Evolutionary conservation across 1,140 invertebrate genomes (phyloP).

Genomic region (Trachelipus rathkii): DNA sequence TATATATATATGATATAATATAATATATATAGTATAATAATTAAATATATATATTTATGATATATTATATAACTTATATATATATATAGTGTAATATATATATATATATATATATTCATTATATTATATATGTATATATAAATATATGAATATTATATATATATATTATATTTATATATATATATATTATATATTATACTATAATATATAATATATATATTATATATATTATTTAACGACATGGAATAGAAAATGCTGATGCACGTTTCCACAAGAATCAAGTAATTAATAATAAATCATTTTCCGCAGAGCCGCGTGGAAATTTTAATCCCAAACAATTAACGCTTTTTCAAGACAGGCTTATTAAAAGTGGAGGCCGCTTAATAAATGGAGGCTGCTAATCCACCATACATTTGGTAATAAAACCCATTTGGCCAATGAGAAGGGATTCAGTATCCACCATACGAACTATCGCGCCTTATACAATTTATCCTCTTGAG

Average conservation of each 20-base stretch:
- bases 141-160: too few species aligned
- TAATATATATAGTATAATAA: not conserved
- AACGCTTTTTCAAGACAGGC: not conserved
- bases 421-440: not conserved
- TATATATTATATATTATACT: too few species aligned
- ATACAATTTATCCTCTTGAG: not conserved
- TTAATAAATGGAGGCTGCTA: not conserved
- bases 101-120: not conserved
- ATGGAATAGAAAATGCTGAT: too few species aligned
- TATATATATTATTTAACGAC: too few species aligned
- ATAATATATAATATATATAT: too few species aligned
- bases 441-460: not conserved
- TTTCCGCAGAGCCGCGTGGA: not conserved
- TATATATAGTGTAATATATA: slow-evolving; percentile 12
- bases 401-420: not conserved
- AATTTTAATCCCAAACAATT: slow-evolving; percentile 4
- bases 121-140: too few species aligned
- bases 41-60: not conserved
- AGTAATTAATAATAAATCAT: too few species aligned
- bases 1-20: not conserved
- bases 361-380: not conserved
- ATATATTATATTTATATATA: too few species aligned
- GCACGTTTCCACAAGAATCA: too few species aligned
- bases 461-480: not conserved
- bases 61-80: slow-evolving; percentile 3